Percentiles rank a stretch among this genome's conserved stretches.
Evolutionary conservation across 2,113 vertebrate species (phyloP).

Genomic region (Lagopus muta): DNA sequence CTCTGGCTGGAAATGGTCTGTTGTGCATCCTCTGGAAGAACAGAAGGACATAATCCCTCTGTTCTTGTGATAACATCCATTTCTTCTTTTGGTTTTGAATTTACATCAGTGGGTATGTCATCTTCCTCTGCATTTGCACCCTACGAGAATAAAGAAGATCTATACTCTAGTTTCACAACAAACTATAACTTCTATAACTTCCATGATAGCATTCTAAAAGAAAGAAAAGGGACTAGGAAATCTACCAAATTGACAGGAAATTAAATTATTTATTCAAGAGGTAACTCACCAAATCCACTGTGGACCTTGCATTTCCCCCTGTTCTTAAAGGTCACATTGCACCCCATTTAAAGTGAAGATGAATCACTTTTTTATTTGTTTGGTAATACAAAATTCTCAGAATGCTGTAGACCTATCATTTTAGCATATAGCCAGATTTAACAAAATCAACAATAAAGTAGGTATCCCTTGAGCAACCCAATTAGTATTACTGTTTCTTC

Average conservation of each 20-base stretch:
- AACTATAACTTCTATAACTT: neutral
- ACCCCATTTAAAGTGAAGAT: neutral
- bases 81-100: slow-evolving; percentile 46
- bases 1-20: neutral
- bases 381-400: neutral
- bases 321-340: neutral
- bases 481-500: neutral
- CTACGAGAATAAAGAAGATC: slow-evolving; percentile 34
- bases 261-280: neutral
- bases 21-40: slow-evolving; percentile 10
- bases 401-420: neutral
- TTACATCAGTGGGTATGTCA: neutral
- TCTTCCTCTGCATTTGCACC: slow-evolving; percentile 37
- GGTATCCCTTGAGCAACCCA: neutral
- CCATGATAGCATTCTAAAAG: neutral
- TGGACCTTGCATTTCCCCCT: fast-evolving
- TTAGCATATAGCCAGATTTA: neutral
- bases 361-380: neutral
- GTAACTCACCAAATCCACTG: neutral
- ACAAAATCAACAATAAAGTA: neutral
- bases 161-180: neutral
- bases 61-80: neutral
- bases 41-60: slow-evolving; percentile 18
- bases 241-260: neutral
- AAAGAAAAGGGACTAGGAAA: neutral